phyloP scores from a whole-genome alignment of 2,113 vertebrate genomes.

The Diadophis punctatus region DNA sequence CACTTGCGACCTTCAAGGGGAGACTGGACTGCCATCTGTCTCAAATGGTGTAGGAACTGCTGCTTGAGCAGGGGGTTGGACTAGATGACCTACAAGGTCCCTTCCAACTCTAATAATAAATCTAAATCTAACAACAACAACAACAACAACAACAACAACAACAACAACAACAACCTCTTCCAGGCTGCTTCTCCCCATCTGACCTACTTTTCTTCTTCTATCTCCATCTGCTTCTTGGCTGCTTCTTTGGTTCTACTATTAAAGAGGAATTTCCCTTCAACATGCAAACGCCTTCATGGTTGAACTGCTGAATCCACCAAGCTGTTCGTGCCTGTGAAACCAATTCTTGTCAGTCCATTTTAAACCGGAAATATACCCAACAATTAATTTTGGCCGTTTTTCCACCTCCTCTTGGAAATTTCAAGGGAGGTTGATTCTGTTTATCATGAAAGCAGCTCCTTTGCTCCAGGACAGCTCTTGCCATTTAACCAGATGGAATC shows the following conservation, averaged over 20 bases:
- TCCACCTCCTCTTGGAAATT: conserved; percentile 17
- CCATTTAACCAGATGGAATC: conserved; percentile 49
- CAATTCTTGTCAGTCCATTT: conserved; percentile 18
- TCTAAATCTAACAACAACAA: too few relatives aligned
- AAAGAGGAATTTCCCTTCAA: conserved; percentile 15
- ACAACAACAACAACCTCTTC: background rate
- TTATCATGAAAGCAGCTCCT: conserved; percentile 34
- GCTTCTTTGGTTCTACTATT: conserved; percentile 1
- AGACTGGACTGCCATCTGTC: too few relatives aligned
- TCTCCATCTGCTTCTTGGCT: background rate
- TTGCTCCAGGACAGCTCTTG: conserved; percentile 33
- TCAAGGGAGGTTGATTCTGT: conserved; percentile 35
- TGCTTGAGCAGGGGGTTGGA: too few relatives aligned
- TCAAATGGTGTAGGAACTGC: too few relatives aligned
- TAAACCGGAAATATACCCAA: conserved; percentile 13
- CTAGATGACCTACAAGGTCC: too few relatives aligned
- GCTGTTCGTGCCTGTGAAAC: conserved; percentile 18
- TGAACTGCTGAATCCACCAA: conserved; percentile 9
- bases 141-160: too few relatives aligned
- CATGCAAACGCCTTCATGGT: background rate
- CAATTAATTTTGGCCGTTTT: conserved; percentile 43
- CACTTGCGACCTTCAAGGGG: too few relatives aligned
- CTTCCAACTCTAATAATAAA: too few relatives aligned
- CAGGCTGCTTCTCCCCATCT: background rate
- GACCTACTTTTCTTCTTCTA: conserved; percentile 7